Conservation (phyloP, 2,888 invertebrate genomes). For the Phaonia tiefii region DNA sequence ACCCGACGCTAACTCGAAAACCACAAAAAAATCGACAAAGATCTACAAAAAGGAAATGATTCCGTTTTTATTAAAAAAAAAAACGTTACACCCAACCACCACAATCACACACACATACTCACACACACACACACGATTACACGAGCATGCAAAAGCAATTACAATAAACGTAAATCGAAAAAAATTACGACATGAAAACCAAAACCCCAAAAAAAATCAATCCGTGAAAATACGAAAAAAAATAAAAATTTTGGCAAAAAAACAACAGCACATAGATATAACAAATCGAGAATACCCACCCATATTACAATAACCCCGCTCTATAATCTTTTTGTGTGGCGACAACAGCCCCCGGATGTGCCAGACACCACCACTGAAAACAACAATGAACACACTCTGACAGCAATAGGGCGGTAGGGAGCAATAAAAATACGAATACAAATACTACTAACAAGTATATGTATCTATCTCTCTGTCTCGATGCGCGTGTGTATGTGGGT, state of each 20-base stretch:
- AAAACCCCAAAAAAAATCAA: conserved; percentile 32
- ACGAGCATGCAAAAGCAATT: conserved; percentile 66
- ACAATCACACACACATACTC: conserved; percentile 54
- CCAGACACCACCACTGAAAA: conserved; percentile 45
- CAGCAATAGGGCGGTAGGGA: conserved; percentile 75
- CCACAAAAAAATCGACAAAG: neutral
- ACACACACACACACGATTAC: conserved; percentile 59
- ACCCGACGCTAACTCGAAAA: neutral
- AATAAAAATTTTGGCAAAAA: neutral
- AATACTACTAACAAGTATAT: too few species aligned
- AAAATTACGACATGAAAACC: neutral
- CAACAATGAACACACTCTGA: conserved; percentile 55
- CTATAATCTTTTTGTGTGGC: conserved; percentile 1
- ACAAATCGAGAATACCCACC: conserved; percentile 37
- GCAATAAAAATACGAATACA: conserved; percentile 71
- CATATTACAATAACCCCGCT: conserved; percentile 5
- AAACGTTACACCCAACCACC: conserved; percentile 65
- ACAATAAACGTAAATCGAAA: conserved; percentile 25
- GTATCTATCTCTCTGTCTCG: conserved; percentile 37
- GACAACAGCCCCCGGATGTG: conserved; percentile 39
- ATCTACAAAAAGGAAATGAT: conserved; percentile 23
- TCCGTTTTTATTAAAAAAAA: conserved; percentile 37
- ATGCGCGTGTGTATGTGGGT: conserved; percentile 23
- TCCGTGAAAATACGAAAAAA: conserved; percentile 34
- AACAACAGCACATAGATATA: neutral